These are phyloP conservation scores for Tetramorium simillimum DNA, from an alignment of 1,140 invertebrate species.

Conservation along the genomic window DNA sequence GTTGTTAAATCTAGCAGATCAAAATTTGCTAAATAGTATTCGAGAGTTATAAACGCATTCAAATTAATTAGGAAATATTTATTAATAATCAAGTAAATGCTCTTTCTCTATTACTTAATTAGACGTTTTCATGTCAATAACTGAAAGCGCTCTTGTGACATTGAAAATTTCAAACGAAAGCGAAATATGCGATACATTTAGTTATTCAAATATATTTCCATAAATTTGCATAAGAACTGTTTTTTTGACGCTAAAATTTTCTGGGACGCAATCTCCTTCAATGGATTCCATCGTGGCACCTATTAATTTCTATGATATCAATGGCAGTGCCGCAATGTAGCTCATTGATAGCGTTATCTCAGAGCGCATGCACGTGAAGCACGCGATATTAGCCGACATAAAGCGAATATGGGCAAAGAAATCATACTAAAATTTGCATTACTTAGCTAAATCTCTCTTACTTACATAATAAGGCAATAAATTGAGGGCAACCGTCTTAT, in stretches of 20 bases:
- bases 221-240: conserved; percentile 35
- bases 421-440: conserved; percentile 42
- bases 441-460: conserved; percentile 17
- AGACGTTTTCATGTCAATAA: neutral
- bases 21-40: neutral
- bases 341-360: conserved; percentile 47
- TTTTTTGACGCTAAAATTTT: conserved; percentile 34
- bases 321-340: conserved; percentile 37
- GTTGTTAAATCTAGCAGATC: neutral
- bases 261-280: conserved; percentile 25
- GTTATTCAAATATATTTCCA: conserved; percentile 18
- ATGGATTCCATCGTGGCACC: conserved; percentile 21
- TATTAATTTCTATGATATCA: conserved; percentile 57
- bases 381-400: conserved; percentile 45
- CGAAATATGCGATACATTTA: neutral
- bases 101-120: neutral
- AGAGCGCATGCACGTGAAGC: conserved; percentile 35
- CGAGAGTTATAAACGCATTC: neutral
- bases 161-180: conserved; percentile 13
- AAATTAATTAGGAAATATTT: neutral
- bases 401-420: conserved; percentile 9
- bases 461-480: conserved; percentile 32
- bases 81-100: neutral
- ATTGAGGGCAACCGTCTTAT: neutral
- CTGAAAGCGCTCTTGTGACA: neutral